These are phyloP conservation scores for Eurystomus gularis DNA, from an alignment of 2,113 vertebrate species.

Conservation along the genomic window DNA sequence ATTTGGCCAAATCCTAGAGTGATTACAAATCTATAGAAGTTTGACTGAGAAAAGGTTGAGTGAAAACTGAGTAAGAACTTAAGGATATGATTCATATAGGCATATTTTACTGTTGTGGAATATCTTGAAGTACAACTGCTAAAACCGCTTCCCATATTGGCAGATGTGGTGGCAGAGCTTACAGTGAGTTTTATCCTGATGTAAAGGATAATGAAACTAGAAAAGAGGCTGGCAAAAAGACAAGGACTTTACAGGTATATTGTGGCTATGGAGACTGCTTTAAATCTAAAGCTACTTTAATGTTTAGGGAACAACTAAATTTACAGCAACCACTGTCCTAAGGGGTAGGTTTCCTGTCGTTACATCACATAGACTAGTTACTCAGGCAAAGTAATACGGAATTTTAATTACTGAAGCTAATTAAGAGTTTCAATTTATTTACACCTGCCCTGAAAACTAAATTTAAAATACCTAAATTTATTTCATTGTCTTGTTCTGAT, in stretches of 20 bases:
- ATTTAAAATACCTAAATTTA: background rate
- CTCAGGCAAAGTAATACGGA: background rate
- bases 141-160: background rate
- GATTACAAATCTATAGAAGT: background rate
- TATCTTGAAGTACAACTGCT: background rate
- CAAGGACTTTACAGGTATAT: background rate
- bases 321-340: background rate
- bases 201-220: background rate
- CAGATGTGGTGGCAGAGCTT: background rate
- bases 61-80: background rate
- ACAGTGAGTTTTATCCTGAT: background rate
- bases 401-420: slow-evolving; percentile 14
- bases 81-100: background rate
- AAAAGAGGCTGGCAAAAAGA: background rate
- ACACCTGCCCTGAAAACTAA: background rate
- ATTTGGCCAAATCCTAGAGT: background rate
- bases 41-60: background rate
- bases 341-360: background rate
- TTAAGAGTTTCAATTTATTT: background rate
- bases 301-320: background rate
- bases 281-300: background rate
- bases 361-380: background rate
- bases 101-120: background rate
- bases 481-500: background rate
- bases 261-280: background rate